Evolutionary conservation across 2,113 vertebrate species (phyloP).

Genomic region (Hydrolagus affinis): DNA sequence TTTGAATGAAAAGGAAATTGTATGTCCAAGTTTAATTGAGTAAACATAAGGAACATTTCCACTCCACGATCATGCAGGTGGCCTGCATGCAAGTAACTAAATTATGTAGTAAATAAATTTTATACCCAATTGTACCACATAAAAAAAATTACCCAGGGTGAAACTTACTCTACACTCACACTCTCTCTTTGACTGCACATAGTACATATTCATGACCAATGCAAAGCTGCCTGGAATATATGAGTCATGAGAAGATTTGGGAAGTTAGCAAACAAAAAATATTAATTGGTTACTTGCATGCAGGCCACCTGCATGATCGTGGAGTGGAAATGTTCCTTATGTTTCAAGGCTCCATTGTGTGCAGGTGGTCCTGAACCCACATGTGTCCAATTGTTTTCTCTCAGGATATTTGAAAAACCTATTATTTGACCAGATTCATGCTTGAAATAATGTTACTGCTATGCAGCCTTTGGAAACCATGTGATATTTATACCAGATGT

Average conservation of each 20-base stretch:
- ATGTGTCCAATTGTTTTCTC: not conserved
- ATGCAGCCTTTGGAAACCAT: too few species aligned
- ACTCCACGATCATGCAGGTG: constrained; percentile 15
- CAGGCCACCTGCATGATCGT: constrained; percentile 17
- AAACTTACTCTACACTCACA: not conserved
- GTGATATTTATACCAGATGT: too few species aligned
- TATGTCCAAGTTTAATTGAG: too few species aligned
- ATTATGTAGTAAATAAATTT: too few species aligned
- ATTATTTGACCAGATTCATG: not conserved
- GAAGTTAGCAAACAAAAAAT: constrained; percentile 15
- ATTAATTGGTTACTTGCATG: constrained; percentile 27
- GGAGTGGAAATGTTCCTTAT: not conserved
- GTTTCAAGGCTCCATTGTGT: constrained; percentile 15
- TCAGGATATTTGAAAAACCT: constrained; percentile 22
- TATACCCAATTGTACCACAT: too few species aligned
- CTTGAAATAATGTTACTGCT: not conserved
- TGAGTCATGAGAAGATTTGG: constrained; percentile 30
- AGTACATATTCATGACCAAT: not conserved
- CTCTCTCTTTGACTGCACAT: not conserved
- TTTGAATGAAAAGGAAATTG: too few species aligned
- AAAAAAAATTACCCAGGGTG: not conserved
- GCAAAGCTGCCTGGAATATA: constrained; percentile 6
- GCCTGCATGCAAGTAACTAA: constrained; percentile 25
- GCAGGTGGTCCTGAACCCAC: constrained; percentile 31
- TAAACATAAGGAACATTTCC: not conserved